Conservation (phyloP, 1,140 invertebrate genomes). For the Drosophila varians region DNA sequence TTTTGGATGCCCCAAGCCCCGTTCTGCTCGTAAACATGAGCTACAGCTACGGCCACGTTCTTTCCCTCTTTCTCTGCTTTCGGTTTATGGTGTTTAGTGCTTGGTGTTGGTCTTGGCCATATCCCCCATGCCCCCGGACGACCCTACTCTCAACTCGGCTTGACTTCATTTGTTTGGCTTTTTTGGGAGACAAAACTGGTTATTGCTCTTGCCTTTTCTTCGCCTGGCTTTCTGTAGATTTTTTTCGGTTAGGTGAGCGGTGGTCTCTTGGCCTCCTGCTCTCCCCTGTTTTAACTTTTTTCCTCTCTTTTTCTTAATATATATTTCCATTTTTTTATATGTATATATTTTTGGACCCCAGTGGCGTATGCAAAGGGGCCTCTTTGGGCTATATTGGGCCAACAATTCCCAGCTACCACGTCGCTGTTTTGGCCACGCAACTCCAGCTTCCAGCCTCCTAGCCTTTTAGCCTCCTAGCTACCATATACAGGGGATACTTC, state of each 20-base stretch:
- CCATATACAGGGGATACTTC: conserved; percentile 13
- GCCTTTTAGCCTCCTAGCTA: conserved; percentile 21
- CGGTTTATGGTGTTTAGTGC: conserved; percentile 8
- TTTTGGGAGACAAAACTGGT: conserved; percentile 82
- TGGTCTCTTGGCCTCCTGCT: conserved; percentile 59
- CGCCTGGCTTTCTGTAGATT: conserved; percentile 15
- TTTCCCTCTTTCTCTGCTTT: conserved; percentile 54
- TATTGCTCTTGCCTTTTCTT: conserved; percentile 76
- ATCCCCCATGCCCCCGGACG: conserved; percentile 12
- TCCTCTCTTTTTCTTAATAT: conserved; percentile 11
- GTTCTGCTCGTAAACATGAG: conserved; percentile 72
- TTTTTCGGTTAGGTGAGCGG: conserved; percentile 50
- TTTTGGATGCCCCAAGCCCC: conserved; percentile 30
- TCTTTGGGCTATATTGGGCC: conserved; percentile 49
- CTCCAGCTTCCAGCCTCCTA: conserved; percentile 25
- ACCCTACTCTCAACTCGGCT: conserved; percentile 25
- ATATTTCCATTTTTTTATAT: conserved; percentile 19
- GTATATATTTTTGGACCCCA: conserved; percentile 36
- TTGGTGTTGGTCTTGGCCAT: too few species aligned
- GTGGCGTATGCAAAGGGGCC: conserved; percentile 76
- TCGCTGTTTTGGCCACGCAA: conserved; percentile 30
- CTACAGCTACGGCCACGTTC: conserved; percentile 56
- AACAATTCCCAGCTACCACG: conserved; percentile 46
- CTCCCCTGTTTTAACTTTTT: not conserved
- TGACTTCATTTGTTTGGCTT: conserved; percentile 82